Base-by-base conservation (phyloP, 1,140 invertebrate species). In the Conus betulinus region DNA sequence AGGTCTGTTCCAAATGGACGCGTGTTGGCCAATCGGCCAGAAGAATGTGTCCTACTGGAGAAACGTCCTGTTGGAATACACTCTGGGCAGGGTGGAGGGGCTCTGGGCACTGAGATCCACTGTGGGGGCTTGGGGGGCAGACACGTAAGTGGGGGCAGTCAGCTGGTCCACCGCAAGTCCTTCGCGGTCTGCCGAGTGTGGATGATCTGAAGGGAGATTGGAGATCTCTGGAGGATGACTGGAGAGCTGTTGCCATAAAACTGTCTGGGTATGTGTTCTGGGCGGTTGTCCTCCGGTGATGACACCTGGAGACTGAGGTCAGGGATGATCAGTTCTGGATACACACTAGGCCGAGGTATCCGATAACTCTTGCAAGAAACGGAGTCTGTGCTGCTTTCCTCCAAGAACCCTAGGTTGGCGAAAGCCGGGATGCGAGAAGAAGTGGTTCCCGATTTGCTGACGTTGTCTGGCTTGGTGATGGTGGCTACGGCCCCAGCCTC, bases 381-480 rank as follows among this genome's bases (percentile, higher is more conserved):
- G 13, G 27, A 17, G 25, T n/a, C 27, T n/a, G n/a, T 39, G 78
- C 27, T 20, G 25, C 20, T 39, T n/a, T 79, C 27, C 27, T 8
- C 52, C 0, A 53, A 7, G 53, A 78, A 87, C 51, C 20, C 85
- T 6, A 57, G 10, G 74, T 87, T 87, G 10, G 52, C 52, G 85
- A 87, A 87, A 20, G n/a, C 53, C 25, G 82, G 82, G 82, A 27
- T 63, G n/a, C n/a, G 55, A 13, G 11, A 51, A 6, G 85, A 55
- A 10, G 15, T 23, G 13, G 17, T 60, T 15, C 63, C 84, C 0
- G 13, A 11, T 17, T 78, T 39, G 5, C 3, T 5, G 23, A 67
- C 39, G 5, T 17, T 23, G 53, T 87, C 89, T 0, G 89, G 82
- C 57, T 84, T 63, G 67, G 85, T 51, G 71, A 89, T 87, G 51